Percentiles rank a stretch among this genome's conserved stretches.
These are phyloP conservation scores for Columba janthina DNA, from an alignment of 2,113 vertebrate genomes.

Conservation along the genomic window DNA sequence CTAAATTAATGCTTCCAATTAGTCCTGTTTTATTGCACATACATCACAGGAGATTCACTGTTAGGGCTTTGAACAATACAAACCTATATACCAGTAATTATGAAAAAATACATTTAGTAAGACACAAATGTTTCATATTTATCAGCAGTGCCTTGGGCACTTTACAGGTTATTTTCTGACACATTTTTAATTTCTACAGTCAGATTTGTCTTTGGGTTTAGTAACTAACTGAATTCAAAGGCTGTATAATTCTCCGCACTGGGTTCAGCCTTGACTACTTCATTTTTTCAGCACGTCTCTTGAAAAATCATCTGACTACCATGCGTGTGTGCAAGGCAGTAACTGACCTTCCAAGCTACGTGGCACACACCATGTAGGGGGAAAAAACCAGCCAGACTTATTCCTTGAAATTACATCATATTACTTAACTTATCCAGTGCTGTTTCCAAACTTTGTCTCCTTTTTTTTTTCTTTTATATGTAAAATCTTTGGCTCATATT, in stretches of 20 bases:
- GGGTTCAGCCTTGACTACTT: not conserved
- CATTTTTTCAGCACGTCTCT: not conserved
- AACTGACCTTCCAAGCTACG: conserved; percentile 14
- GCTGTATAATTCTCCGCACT: not conserved
- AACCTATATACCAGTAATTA: conserved; percentile 43
- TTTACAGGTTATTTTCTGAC: not conserved
- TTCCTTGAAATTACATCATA: conserved; percentile 34
- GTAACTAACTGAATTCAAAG: not conserved
- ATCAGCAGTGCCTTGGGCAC: not conserved
- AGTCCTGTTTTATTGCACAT: conserved; percentile 24
- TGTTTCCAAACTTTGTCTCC: conserved; percentile 21
- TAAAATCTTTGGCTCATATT: not conserved
- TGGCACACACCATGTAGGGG: not conserved
- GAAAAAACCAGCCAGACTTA: not conserved
- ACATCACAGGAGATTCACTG: conserved; percentile 12
- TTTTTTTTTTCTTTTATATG: not conserved
- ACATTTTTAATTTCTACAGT: not conserved
- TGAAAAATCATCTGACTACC: not conserved
- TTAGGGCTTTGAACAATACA: conserved; percentile 13
- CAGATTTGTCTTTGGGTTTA: not conserved
- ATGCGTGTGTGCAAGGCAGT: not conserved
- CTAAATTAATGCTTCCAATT: conserved; percentile 58
- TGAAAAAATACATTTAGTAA: conserved; percentile 20
- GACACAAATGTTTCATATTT: conserved; percentile 3
- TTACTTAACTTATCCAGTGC: conserved; percentile 25